A percentile compares a stretch with the other conserved stretches of the same genome.
phyloP scores from a whole-genome alignment of 2,113 vertebrate genomes.

The Empidonax alnorum region DNA sequence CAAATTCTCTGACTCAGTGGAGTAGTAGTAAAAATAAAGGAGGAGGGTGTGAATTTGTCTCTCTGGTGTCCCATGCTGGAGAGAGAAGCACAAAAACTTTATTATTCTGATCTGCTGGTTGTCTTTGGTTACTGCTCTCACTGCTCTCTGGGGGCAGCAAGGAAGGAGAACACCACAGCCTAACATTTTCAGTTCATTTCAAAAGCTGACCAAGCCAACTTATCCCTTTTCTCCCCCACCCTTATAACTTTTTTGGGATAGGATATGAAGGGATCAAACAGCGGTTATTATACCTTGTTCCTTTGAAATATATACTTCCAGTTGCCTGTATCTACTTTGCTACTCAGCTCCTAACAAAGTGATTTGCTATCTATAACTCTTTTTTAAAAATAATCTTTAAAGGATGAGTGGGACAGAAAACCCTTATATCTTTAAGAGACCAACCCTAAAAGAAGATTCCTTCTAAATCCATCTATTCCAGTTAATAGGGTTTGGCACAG shows the following conservation, averaged over 20 bases:
- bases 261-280: neutral
- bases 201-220: neutral
- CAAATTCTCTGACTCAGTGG: neutral
- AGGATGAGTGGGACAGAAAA: neutral
- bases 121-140: neutral
- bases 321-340: neutral
- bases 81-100: neutral
- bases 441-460: neutral
- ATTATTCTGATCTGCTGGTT: neutral
- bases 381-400: neutral
- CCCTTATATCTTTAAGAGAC: neutral
- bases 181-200: neutral
- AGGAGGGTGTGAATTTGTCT: neutral
- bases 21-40: conserved; percentile 3
- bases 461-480: conserved; percentile 35
- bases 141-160: neutral
- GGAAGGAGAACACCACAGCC: neutral
- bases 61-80: neutral
- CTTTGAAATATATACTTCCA: neutral
- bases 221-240: neutral
- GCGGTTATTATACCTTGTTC: neutral
- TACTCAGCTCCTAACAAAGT: neutral
- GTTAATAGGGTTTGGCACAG: conserved; percentile 38
- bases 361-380: neutral
- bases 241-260: neutral